Conservation (phyloP, 2,888 invertebrate species). For the Neoscelio sp. region DNA sequence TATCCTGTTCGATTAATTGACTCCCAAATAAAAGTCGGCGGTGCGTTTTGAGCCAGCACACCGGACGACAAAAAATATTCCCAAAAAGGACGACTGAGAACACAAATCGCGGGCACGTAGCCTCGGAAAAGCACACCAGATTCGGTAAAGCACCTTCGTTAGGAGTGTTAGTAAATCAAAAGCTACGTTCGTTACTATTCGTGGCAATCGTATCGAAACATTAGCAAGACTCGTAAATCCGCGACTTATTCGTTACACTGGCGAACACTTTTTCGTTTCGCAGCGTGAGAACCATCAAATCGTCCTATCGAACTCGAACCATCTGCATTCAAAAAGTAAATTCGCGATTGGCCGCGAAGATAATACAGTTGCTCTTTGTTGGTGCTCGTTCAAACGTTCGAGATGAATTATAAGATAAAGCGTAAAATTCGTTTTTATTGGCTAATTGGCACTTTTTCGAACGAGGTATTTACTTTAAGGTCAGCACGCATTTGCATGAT, state of each 20-base stretch:
- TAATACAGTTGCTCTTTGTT: constrained; percentile 38
- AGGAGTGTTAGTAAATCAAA: constrained; percentile 44
- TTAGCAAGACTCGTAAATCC: constrained; percentile 15
- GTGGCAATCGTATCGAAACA: constrained; percentile 27
- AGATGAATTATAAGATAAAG: constrained; percentile 39
- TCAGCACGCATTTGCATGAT: constrained; percentile 5
- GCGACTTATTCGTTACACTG: constrained; percentile 31
- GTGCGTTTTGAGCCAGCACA: constrained; percentile 38
- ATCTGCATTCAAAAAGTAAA: constrained; percentile 35
- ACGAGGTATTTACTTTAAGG: constrained; percentile 34
- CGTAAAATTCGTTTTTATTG: constrained; percentile 38
- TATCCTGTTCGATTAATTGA: constrained; percentile 55
- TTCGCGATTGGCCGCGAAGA: constrained; percentile 37
- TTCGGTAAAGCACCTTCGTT: constrained; percentile 37
- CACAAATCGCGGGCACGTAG: constrained; percentile 26
- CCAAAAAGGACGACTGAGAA: constrained; percentile 28
- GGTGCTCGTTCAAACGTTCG: constrained; percentile 28
- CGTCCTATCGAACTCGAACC: constrained; percentile 21
- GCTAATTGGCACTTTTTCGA: constrained; percentile 45
- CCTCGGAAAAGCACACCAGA: constrained; percentile 9
- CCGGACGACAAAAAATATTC: constrained; percentile 21
- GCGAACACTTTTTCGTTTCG: background rate
- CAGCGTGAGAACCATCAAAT: constrained; percentile 33
- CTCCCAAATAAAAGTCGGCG: constrained; percentile 49
- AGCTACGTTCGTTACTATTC: constrained; percentile 21